Base-by-base conservation (phyloP, 2,888 invertebrate genomes). In the Falcaria lacertinaria region DNA sequence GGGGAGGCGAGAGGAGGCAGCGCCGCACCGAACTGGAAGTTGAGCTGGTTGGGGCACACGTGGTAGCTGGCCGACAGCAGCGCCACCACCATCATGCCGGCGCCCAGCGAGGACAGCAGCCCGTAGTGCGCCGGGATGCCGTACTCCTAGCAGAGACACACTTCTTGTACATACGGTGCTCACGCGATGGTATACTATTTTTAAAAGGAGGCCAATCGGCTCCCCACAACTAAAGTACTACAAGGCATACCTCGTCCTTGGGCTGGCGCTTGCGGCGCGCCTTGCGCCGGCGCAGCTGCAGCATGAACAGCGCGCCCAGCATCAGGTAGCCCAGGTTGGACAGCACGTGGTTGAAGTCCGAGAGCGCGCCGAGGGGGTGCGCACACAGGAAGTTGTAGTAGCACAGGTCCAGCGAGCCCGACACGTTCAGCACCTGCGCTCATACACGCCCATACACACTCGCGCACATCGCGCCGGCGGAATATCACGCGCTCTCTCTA, bases 351-450 rank as follows among this genome's bases (percentile, higher is more conserved):
- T 97, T 97, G 80, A 97, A 97, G 74, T 97, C 95, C 38, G 93
- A 93, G 41, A 96, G 78, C 33, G 91, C 83, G 41, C 93, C 94
- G 41, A 93, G 83, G 0, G 96, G 95, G 84, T 95, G 95, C 28
- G 96, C 93, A 81, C 97, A 97, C 48, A 95, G 86, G 85, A 96
- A 97, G 84, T 97, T 97, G 88, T 96, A 97, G 83, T 96, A 97
- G 83, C 97, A 97, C 51, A 95, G 85, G 88, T 97, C 97, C 78
- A 96, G 93, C 73, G 97, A 93, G n/a, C 97, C 97, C 0, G 96
- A 94, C 47, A 91, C 85, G 74, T 94, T 93, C 59, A 96, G 78
- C 1, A 94, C 89, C 93, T 95, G 80, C 45, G 13, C 14, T n/a
- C n/a, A n/a, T n/a, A n/a, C n/a, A n/a, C n/a, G n/a, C n/a, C n/a